Evolutionary conservation across 64 coral and sea anemone genomes (phyloP), one percentile per base, ranked within the genome.

Genomic region (Porites australiensis): DNA sequence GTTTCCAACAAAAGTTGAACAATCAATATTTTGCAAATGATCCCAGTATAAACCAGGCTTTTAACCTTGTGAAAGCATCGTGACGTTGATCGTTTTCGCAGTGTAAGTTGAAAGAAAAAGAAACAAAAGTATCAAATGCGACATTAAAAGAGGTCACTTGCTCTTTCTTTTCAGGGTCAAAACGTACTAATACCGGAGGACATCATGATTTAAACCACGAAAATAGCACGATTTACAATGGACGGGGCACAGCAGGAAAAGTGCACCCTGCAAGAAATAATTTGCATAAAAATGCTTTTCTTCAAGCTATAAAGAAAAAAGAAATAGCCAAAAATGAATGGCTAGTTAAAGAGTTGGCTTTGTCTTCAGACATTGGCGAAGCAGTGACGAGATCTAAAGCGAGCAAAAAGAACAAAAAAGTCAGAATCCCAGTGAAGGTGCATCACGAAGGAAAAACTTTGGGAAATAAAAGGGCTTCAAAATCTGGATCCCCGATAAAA

Each of bases 321-420:
- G 81, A 84, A 84, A 69, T 23, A 50, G 18, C 63, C 13, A 14
- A 84, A 21, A 47, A 84, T 69, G 81, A 84, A 8, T 5, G 67
- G 5, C 51, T 84, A 43, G 81, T 51, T 1, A 84, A 50, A 68
- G 81, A 84, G 46, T 45, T 84, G 46, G 81, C 81, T 45, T 69
- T 84, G 47, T 67, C 81, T 68, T 84, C 81, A 12, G 61, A 50
- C 18, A 68, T 67, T 84, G 12, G 45, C 20, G 81, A 19, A 37
- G 27, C 27, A 21, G 62, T 50, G 4, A 69, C 13, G n/a, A 84
- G 64, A n/a, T 51, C 44, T 68, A 21, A 3, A 51, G 10, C 19
- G 7, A 68, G 13, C 47, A 48, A 8, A n/a, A 46, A 43, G 18
- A 44, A 22, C 10, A 69, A 68, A 51, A 84, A 69, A 11, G 45